Percentiles rank a stretch among this genome's conserved stretches.
These are phyloP conservation scores for Tethea ocularis DNA, from an alignment of 2,888 invertebrate genomes.

Conservation along the genomic window DNA sequence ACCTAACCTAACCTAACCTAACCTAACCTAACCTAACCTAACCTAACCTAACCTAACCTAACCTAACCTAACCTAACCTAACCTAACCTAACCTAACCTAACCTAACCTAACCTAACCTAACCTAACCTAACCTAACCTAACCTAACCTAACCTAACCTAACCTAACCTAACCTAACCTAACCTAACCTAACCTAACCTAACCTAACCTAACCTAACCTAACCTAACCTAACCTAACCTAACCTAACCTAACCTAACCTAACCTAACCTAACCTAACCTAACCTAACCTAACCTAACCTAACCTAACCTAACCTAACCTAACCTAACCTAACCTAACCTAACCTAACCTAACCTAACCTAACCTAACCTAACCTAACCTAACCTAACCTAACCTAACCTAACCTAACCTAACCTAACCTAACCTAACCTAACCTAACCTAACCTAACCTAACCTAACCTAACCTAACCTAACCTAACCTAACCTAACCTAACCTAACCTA, in stretches of 20 bases:
- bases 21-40: too few relatives aligned
- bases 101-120: too few relatives aligned
- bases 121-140: slow-evolving; percentile 18
- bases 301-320: slow-evolving; percentile 26
- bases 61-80: too few relatives aligned
- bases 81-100: too few relatives aligned
- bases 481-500: slow-evolving; percentile 21
- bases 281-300: slow-evolving; percentile 26
- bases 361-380: slow-evolving; percentile 21
- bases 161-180: slow-evolving; percentile 25
- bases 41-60: too few relatives aligned
- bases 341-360: slow-evolving; percentile 23
- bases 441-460: slow-evolving; percentile 23
- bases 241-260: slow-evolving; percentile 25
- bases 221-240: slow-evolving; percentile 26
- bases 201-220: slow-evolving; percentile 26
- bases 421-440: slow-evolving; percentile 24
- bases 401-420: slow-evolving; percentile 24
- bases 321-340: slow-evolving; percentile 24
- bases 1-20: too few relatives aligned
- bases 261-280: slow-evolving; percentile 23
- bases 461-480: slow-evolving; percentile 25
- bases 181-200: slow-evolving; percentile 26
- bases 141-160: slow-evolving; percentile 28
- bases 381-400: slow-evolving; percentile 24